phyloP scores from a whole-genome alignment of 2,888 invertebrate genomes.

The Mesorhabditis belari region DNA sequence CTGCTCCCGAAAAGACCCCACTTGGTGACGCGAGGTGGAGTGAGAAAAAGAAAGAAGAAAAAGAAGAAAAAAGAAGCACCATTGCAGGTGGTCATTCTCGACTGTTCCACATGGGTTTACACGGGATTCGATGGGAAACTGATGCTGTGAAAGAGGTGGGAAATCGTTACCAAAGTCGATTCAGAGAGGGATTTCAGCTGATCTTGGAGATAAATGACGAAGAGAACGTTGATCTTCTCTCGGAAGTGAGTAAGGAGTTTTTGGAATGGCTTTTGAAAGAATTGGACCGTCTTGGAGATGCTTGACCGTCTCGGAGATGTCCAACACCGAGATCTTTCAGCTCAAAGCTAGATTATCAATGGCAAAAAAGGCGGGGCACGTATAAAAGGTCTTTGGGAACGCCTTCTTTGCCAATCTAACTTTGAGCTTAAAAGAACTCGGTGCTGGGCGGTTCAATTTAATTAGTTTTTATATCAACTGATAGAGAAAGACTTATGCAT shows the following conservation, averaged over 20 bases:
- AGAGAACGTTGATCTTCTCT: conserved; percentile 19
- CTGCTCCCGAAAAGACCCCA: conserved; percentile 2
- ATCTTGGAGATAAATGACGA: conserved; percentile 17
- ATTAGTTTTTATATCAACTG: no score
- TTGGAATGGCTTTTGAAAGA: no score
- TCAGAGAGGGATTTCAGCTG: not conserved
- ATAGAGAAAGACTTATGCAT: no score
- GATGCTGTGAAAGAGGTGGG: conserved; percentile 28
- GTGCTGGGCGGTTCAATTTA: no score
- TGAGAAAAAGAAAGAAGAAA: not conserved
- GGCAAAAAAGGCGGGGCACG: no score
- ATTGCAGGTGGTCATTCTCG: conserved; percentile 25
- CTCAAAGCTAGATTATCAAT: no score
- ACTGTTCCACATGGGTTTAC: conserved; percentile 33
- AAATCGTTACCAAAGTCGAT: not conserved
- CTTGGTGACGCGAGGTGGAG: not conserved
- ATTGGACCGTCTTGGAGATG: not conserved
- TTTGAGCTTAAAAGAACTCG: no score
- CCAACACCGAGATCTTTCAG: not conserved
- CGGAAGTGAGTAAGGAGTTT: conserved; percentile 20
- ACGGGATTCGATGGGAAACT: conserved; percentile 40
- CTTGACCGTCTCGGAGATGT: not conserved
- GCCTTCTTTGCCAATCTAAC: no score
- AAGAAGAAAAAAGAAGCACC: not conserved
- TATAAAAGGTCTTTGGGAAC: no score